Conservation (phyloP, 2,797 vertebrate genomes). For the Cetoscarus ocellatus region DNA sequence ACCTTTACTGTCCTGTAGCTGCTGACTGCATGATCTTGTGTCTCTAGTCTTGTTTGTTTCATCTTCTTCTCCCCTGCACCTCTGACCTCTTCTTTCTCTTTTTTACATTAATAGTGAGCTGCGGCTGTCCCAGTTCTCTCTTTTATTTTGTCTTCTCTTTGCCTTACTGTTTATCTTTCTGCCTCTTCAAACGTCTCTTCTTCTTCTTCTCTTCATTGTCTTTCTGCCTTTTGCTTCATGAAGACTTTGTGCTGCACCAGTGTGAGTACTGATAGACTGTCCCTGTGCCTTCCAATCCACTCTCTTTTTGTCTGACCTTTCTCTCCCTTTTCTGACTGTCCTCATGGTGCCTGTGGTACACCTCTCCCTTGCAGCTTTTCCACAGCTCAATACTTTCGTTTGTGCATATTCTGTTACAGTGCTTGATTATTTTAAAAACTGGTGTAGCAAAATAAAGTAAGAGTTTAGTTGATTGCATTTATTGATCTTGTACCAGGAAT, state of each 20-base stretch:
- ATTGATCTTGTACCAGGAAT: not conserved
- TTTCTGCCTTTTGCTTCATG: conserved; percentile 76
- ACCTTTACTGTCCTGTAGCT: not conserved
- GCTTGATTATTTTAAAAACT: too few species aligned
- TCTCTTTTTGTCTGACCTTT: not conserved
- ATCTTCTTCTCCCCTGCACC: conserved; percentile 7
- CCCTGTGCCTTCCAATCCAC: conserved; percentile 20
- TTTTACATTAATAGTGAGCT: not conserved
- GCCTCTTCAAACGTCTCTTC: conserved; percentile 69
- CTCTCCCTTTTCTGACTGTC: too few species aligned
- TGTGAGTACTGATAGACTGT: conserved; percentile 74
- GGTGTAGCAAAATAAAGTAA: not conserved
- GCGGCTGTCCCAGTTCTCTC: conserved; percentile 20
- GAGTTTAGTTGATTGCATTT: not conserved
- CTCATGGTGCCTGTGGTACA: conserved; percentile 2
- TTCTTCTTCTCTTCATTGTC: conserved; percentile 80
- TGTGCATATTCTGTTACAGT: not conserved
- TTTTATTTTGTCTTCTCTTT: conserved; percentile 51
- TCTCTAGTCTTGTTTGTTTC: conserved; percentile 18
- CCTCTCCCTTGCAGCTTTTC: conserved; percentile 31
- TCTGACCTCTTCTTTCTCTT: conserved; percentile 9
- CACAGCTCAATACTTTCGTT: conserved; percentile 1
- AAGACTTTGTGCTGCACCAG: conserved; percentile 82
- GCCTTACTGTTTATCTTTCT: conserved; percentile 76
- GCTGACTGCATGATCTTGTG: conserved; percentile 14